Evolutionary conservation across 1,140 invertebrate species (phyloP), one percentile per base, ranked within the genome.

Genomic region (Helicoverpa armigera): DNA sequence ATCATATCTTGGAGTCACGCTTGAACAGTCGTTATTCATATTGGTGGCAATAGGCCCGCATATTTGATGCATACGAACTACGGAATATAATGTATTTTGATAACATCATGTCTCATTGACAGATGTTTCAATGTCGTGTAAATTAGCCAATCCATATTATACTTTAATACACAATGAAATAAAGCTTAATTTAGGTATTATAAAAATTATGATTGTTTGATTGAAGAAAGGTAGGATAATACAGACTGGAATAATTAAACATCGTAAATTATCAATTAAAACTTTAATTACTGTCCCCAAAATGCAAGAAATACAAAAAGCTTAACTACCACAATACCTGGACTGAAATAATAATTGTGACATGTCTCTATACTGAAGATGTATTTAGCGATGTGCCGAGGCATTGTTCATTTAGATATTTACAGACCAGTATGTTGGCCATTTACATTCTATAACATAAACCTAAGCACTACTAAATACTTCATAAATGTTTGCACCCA

Each of bases 401-500:
- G 51, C 56, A 63, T 63, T 75, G 43, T 35, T 35, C 13, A 50
- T 23, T 23, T 50, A 31, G 2, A 54, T 73, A 76, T 31, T 63
- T 76, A 65, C 43, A 53, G 35, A 51, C 29, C 35, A 53, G 9
- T 29, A 63, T 31, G 67, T 43, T 53, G 51, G 60, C 50, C 48
- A 67, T 77, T 51, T 67, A 61, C 23, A 65, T n/a, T 67, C n/a
- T 53, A 31, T 51, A 13, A 18, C 10, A 51, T 31, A 35, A 67
- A 23, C 48, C 48, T 90, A 93, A 65, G 82, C 72, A 85, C 91
- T 92, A 84, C 94, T 94, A 84, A 98, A 98, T 80, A 98, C 97
- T 95, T 99, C 98, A 95, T 98, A 99, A 84, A 99, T 96, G 95
- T 99, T 99, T 74, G 98, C 98, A 70, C 98, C 97, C 83, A 99